Conservation (phyloP, 2,888 invertebrate species). For the Resseliella maxima region DNA sequence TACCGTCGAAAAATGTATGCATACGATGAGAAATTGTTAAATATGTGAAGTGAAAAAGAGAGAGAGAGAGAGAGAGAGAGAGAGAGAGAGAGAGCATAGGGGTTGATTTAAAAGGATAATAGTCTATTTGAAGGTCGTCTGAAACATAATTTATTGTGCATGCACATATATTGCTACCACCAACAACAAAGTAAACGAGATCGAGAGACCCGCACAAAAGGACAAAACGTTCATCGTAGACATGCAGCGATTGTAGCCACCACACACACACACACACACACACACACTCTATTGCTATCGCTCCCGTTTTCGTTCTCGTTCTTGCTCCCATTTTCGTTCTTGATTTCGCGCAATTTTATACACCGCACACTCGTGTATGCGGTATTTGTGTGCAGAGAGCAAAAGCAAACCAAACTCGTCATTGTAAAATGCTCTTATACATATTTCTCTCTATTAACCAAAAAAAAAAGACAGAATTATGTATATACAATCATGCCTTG, state of each 20-base stretch:
- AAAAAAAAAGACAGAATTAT: conserved; percentile 7
- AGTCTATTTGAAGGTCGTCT: conserved; percentile 56
- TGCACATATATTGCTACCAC: conserved; percentile 25
- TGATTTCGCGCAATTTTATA: background rate
- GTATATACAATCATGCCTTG: background rate
- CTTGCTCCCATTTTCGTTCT: background rate
- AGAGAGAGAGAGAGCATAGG: background rate
- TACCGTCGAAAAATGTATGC: background rate
- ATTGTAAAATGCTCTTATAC: conserved; percentile 24
- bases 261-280: too few species aligned
- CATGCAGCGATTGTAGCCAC: background rate
- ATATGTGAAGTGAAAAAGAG: background rate
- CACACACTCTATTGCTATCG: too few species aligned
- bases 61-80: background rate
- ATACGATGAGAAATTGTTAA: background rate
- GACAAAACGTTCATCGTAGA: conserved; percentile 14
- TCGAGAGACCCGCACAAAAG: background rate
- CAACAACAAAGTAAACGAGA: background rate
- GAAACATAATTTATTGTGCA: conserved; percentile 56
- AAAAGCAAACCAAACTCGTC: background rate
- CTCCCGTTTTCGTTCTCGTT: background rate
- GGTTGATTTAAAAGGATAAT: conserved; percentile 56
- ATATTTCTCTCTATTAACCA: background rate
- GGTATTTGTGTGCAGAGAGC: background rate
- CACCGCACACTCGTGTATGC: background rate